Base-by-base conservation (phyloP, 92 coral and sea anemone species). In the Heteractis magnifica region DNA sequence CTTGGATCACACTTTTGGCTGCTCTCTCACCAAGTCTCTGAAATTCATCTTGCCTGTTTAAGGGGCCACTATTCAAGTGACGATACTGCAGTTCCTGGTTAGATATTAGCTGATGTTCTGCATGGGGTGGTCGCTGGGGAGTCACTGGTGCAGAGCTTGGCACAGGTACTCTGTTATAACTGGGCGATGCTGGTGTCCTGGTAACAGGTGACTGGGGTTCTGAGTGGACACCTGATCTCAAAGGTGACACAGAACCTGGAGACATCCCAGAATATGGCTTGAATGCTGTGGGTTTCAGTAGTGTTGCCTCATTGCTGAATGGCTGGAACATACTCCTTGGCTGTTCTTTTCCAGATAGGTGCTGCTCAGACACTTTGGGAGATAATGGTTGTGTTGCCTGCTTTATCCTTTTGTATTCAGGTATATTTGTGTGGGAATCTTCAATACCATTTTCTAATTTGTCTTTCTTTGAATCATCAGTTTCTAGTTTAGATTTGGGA, bases 221-320 rank as follows among this genome's bases (percentile, higher is more conserved):
- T 3, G 98, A 94, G 70, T 94, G 93, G 53, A 86, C 76, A 50
- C 94, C 95, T 62, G 88, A 71, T 62, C 89, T 88, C 16, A 87
- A 73, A n/a, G 90, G 87, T 12, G 89, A 84, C 49, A 86, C 85
- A 51, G 97, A 87, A 6, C 75, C 62, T 0, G 88, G 94, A 8
- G 98, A 86, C 55, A 85, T 79, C 12, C 91, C 91, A 58, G 88
- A 89, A 77, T 88, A 86, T 51, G 98, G 92, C 55, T 84, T 89
- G 84, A 94, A 94, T 53, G 98, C 98, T 26, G 98, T 89, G 15
- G 98, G 98, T 78, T 94, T 92, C 56, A 88, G 91, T 76, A 93
- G 86, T 2, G 79, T 49, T 51, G 76, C 49, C 50, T 55, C 78
- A 8, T 77, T 73, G 65, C 73, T 81, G 11, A 71, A 81, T 9